Evolutionary conservation across 1,140 invertebrate genomes (phyloP).

Genomic region (Tetramorium alpestre): DNA sequence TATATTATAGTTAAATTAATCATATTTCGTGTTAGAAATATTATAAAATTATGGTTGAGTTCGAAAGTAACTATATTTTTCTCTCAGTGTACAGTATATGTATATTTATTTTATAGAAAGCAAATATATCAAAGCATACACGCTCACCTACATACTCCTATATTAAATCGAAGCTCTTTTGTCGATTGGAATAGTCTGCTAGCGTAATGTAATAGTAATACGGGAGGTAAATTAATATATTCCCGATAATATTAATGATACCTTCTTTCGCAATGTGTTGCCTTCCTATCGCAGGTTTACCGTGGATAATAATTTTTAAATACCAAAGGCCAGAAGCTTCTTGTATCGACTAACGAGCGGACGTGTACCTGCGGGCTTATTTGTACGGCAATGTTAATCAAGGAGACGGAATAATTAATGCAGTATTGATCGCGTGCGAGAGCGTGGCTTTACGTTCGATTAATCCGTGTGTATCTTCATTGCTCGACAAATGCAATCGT

Average conservation of each 20-base stretch:
- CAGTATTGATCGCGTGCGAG: constrained; percentile 46
- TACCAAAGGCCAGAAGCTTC: constrained; percentile 18
- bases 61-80: no score
- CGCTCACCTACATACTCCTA: background rate
- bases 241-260: background rate
- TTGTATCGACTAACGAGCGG: constrained; percentile 6
- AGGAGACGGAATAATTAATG: constrained; percentile 55
- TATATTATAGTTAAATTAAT: no score
- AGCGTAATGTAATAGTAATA: background rate
- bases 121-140: background rate
- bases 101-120: background rate
- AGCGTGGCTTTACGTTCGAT: constrained; percentile 26
- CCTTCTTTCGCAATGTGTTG: background rate
- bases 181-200: background rate
- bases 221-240: background rate
- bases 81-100: no score
- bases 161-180: background rate
- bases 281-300: background rate
- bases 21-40: no score
- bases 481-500: background rate
- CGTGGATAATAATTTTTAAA: constrained; percentile 44
- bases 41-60: no score
- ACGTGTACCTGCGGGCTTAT: constrained; percentile 11
- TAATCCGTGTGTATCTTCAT: background rate
- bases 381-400: constrained; percentile 47